Evolutionary conservation across 2,797 vertebrate genomes (phyloP).

Genomic region (Staurois parvus): DNA sequence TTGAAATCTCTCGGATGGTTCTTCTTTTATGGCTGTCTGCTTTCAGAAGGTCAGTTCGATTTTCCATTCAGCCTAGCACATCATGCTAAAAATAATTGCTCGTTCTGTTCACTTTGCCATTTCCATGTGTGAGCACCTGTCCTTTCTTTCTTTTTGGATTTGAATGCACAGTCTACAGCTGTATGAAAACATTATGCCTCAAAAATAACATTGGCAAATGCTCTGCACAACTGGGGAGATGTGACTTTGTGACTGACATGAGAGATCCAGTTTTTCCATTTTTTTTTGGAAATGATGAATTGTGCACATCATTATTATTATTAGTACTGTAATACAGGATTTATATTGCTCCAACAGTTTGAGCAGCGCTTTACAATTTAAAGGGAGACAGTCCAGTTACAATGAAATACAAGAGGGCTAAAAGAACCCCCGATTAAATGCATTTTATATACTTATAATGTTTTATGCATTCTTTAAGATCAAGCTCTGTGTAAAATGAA

Average conservation of each 20-base stretch:
- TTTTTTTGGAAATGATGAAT: conserved; percentile 45
- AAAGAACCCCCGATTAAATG: too few species aligned
- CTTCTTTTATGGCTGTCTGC: conserved; percentile 24
- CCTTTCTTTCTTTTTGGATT: conserved; percentile 3
- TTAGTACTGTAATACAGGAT: conserved; percentile 4
- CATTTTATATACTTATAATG: too few species aligned
- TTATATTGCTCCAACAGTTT: conserved; percentile 56
- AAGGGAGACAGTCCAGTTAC: too few species aligned
- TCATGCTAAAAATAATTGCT: conserved; percentile 31
- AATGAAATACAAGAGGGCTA: too few species aligned
- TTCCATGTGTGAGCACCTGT: neutral
- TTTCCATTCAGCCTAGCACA: neutral
- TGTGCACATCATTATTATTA: conserved; percentile 17
- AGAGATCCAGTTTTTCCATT: conserved; percentile 30
- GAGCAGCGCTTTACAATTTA: too few species aligned
- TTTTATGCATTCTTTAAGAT: conserved; percentile 17
- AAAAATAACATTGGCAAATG: neutral
- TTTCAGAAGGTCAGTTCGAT: conserved; percentile 14
- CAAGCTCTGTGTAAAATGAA: conserved; percentile 24
- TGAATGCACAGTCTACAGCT: neutral
- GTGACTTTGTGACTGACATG: conserved; percentile 11
- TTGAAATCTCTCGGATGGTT: neutral
- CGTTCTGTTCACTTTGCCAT: neutral
- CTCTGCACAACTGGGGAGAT: conserved; percentile 11
- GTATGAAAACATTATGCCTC: conserved; percentile 14